Conservation (phyloP, 2,888 invertebrate species). For the Apeira syringaria region DNA sequence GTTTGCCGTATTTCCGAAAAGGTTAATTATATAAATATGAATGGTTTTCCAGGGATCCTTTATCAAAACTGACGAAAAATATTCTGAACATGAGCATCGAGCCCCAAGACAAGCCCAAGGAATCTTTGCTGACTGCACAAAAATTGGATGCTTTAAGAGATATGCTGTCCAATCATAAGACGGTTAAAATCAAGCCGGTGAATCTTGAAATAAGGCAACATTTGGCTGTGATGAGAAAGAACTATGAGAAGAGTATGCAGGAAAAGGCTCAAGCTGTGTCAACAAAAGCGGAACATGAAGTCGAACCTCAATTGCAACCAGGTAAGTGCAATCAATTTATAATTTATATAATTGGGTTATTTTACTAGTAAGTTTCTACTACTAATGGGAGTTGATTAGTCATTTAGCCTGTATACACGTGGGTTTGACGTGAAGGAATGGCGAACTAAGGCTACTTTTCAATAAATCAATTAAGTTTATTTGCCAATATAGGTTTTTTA, state of each 20-base stretch:
- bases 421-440: too few relatives aligned
- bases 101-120: slow-evolving; percentile 60
- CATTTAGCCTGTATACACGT: too few relatives aligned
- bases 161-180: slow-evolving; percentile 76
- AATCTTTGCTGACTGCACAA: slow-evolving; percentile 66
- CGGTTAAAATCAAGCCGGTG: slow-evolving; percentile 76
- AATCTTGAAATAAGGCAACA: slow-evolving; percentile 71
- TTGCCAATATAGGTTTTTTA: too few relatives aligned
- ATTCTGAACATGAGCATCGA: slow-evolving; percentile 79
- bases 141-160: slow-evolving; percentile 79
- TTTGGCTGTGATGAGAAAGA: slow-evolving; percentile 57
- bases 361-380: too few relatives aligned
- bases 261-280: slow-evolving; percentile 37
- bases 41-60: slow-evolving; percentile 65
- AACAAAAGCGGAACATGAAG: background rate
- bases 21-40: background rate
- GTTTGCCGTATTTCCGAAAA: too few relatives aligned
- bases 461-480: too few relatives aligned
- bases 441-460: too few relatives aligned
- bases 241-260: slow-evolving; percentile 60
- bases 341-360: too few relatives aligned
- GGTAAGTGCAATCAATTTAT: too few relatives aligned
- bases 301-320: background rate
- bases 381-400: too few relatives aligned
- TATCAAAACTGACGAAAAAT: slow-evolving; percentile 76